These are phyloP conservation scores for Falco rusticolus DNA, from an alignment of 2,797 vertebrate species.

Conservation along the genomic window DNA sequence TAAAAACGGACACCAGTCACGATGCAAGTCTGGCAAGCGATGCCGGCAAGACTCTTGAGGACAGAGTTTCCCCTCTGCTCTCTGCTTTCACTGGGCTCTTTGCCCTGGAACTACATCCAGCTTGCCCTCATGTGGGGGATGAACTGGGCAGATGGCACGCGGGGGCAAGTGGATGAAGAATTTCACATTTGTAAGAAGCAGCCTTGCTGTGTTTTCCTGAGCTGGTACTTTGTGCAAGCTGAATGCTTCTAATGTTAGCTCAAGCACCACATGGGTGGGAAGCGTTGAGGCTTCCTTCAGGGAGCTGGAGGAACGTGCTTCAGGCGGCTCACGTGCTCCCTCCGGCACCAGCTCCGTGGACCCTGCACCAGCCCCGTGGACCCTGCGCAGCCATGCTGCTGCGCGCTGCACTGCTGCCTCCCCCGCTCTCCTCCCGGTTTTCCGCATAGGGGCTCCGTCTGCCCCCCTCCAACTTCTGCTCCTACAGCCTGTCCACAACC, in stretches of 20 bases:
- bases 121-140: not conserved
- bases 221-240: not conserved
- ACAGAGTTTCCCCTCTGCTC: not conserved
- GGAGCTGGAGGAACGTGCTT: not conserved
- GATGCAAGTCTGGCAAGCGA: not conserved
- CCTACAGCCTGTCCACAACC: not conserved
- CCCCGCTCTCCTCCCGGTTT: fast-evolving
- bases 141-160: not conserved
- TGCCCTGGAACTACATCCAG: not conserved
- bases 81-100: not conserved
- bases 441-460: fast-evolving
- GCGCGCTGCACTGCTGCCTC: not conserved
- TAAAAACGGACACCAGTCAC: not conserved
- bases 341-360: not conserved
- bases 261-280: not conserved
- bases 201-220: not conserved
- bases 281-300: not conserved
- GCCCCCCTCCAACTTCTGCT: not conserved
- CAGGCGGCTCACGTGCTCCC: not conserved
- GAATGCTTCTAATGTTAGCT: not conserved
- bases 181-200: not conserved
- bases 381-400: not conserved
- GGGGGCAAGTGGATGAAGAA: not conserved
- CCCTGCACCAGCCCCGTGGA: not conserved
- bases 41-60: not conserved